These are phyloP conservation scores for Lysiphlebus fabarum DNA, from an alignment of 1,140 invertebrate genomes.

Conservation along the genomic window DNA sequence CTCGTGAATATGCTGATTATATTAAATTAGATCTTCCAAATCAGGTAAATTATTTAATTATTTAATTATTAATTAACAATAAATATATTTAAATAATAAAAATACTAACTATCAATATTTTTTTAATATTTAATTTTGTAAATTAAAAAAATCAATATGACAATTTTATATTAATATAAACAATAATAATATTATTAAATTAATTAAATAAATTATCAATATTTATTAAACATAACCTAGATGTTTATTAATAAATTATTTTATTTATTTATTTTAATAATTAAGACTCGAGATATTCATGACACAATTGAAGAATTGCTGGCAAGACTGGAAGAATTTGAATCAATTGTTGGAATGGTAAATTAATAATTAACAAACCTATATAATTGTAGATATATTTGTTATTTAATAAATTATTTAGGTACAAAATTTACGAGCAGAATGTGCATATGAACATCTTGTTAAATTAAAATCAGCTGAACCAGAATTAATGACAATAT, in stretches of 20 bases:
- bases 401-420: slow-evolving; percentile 12
- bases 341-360: slow-evolving; percentile 43
- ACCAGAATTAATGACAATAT: slow-evolving; percentile 30
- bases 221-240: not conserved
- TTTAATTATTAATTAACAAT: slow-evolving; percentile 12
- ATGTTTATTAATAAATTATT: not conserved
- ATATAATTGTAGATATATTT: no score
- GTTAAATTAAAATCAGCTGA: slow-evolving; percentile 30
- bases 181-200: slow-evolving; percentile 6
- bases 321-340: slow-evolving; percentile 41
- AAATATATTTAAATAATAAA: no score
- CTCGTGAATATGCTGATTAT: slow-evolving; percentile 36
- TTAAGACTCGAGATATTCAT: slow-evolving; percentile 35
- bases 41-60: slow-evolving; percentile 26
- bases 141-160: no score
- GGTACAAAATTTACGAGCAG: slow-evolving; percentile 34
- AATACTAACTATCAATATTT: no score
- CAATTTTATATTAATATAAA: no score
- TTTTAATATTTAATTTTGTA: no score
- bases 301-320: slow-evolving; percentile 38
- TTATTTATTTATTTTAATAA: slow-evolving; percentile 3
- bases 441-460: slow-evolving; percentile 36
- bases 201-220: slow-evolving; percentile 7
- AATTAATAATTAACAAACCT: slow-evolving; percentile 13
- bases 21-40: slow-evolving; percentile 33